Evolutionary conservation across 2,888 invertebrate species (phyloP).

Genomic region (Atrina japonica): DNA sequence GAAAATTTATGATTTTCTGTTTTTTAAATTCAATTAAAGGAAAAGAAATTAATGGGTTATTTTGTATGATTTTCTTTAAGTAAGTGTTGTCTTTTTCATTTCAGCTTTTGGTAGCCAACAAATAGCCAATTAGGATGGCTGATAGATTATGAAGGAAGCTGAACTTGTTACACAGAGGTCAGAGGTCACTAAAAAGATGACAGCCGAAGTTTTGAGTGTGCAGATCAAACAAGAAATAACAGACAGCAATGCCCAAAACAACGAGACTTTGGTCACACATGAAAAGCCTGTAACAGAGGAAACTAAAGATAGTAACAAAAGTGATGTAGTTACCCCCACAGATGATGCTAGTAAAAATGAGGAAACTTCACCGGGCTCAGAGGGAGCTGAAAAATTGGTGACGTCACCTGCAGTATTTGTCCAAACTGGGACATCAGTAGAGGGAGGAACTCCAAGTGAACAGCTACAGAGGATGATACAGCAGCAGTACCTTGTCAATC

Average conservation of each 20-base stretch:
- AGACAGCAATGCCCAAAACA: constrained; percentile 16
- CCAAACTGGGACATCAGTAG: background rate
- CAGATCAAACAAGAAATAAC: constrained; percentile 42
- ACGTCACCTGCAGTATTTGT: constrained; percentile 4
- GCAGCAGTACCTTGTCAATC: constrained; percentile 62
- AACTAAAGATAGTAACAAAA: background rate
- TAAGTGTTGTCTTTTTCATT: too few relatives aligned
- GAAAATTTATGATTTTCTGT: too few relatives aligned
- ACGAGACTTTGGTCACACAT: background rate
- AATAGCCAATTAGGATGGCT: too few relatives aligned
- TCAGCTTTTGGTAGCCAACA: too few relatives aligned
- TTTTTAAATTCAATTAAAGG: too few relatives aligned
- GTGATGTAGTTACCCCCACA: background rate
- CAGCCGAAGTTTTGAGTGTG: constrained; percentile 38
- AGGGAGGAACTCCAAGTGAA: constrained; percentile 23
- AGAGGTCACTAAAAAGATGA: constrained; percentile 15
- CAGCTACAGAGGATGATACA: constrained; percentile 50
- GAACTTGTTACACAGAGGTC: too few relatives aligned
- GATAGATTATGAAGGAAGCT: too few relatives aligned
- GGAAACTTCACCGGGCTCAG: background rate
- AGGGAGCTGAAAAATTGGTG: background rate
- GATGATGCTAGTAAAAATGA: background rate
- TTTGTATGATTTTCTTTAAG: too few relatives aligned
- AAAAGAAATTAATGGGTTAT: too few relatives aligned
- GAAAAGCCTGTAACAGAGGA: constrained; percentile 3